Base-by-base conservation (phyloP, 2,797 vertebrate species). In the Chelon auratus region DNA sequence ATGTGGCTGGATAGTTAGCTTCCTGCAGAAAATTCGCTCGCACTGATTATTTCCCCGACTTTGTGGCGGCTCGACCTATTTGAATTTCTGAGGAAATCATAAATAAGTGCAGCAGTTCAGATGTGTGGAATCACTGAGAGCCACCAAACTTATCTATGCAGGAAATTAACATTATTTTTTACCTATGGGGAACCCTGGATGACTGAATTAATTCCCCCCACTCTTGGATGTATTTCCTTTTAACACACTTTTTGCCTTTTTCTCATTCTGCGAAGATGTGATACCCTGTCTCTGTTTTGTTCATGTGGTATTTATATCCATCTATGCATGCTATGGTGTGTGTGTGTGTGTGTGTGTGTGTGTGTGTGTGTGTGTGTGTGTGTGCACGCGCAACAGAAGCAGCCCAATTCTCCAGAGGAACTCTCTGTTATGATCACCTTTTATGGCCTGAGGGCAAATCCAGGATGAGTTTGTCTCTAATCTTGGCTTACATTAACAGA, bases 391-490 rank as follows among this genome's bases (percentile, higher is more conserved):
- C 69, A 59, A 60, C 33, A 37, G 22, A 60, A 61, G 50, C 58
- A 72, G 57, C 18, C 15, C 22, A n/a, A 40, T 37, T 58, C 68
- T 66, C 56, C 50, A 22, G 37, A 80, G 53, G 60, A 51, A 47
- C 43, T 54, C 54, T 14, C 42, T 18, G 37, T 58, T 14, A 57
- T 54, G 45, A 62, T 76, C 66, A 78, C 73, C 59, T 65, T 69
- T 56, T 26, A 75, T 39, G 40, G 63, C 56, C 65, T 42, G 47
- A 76, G 40, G 72, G 68, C 37, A 69, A 74, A 77, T 77, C 71
- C 62, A 26, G 43, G 65, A 72, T 66, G 42, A 73, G 64, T 39
- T 37, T 52, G 75, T 13, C 55, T 68, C 33, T 50, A 22, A 70
- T 71, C 51, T 8, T 36, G 54, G 53, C 48, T 51, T 9, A 53